These are phyloP conservation scores for Agelaius tricolor DNA, from an alignment of 2,113 vertebrate genomes.

Conservation along the genomic window DNA sequence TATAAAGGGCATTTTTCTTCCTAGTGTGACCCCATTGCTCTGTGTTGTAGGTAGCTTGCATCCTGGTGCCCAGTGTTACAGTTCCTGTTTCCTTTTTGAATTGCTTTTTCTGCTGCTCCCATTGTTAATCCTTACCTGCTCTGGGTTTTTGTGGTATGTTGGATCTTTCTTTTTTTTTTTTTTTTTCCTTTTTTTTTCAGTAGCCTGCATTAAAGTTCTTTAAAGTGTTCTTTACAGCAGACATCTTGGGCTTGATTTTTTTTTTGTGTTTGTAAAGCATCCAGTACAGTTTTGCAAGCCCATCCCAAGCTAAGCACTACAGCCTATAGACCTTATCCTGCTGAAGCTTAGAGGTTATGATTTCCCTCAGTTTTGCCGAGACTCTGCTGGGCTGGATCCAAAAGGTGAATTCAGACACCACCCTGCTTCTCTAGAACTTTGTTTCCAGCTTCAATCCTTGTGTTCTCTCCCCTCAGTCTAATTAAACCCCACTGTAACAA, in stretches of 20 bases:
- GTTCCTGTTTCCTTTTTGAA: background rate
- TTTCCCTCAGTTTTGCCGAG: background rate
- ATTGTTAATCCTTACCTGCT: background rate
- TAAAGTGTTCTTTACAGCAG: background rate
- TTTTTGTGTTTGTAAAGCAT: background rate
- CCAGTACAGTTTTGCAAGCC: background rate
- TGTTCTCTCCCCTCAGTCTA: background rate
- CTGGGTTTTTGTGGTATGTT: background rate
- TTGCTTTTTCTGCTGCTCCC: background rate
- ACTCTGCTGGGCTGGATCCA: background rate
- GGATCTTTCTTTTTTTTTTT: background rate
- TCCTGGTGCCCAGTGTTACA: background rate
- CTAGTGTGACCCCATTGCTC: background rate
- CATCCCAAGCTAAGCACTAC: background rate
- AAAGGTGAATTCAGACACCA: background rate
- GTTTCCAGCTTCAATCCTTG: background rate
- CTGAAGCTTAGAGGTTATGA: background rate
- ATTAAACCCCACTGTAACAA: background rate
- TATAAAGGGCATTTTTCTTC: background rate
- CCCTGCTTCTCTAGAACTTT: slow-evolving; percentile 15
- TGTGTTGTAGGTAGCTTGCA: background rate
- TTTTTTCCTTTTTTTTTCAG: background rate
- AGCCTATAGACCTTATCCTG: background rate
- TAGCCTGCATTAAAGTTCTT: background rate
- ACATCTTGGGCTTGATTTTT: background rate